phyloP scores from a whole-genome alignment of 2,797 vertebrate species.

The Helicolenus hilgendorfi region DNA sequence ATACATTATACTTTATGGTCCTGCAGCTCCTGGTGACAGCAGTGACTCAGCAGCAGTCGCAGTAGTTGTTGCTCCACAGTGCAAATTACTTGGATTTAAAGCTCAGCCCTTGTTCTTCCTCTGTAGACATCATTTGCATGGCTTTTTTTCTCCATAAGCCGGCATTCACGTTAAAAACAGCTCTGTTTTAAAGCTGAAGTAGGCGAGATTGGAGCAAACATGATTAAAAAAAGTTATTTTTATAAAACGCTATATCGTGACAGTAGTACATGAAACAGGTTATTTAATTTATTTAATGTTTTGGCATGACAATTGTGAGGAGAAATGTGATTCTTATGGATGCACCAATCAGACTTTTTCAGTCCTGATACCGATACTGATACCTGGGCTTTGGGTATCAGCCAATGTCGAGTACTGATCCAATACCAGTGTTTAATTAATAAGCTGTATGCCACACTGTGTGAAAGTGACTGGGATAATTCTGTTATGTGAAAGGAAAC shows the following conservation, averaged over 20 bases:
- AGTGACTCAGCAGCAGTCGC: background rate
- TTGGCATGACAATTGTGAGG: background rate
- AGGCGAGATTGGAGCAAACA: too few species aligned
- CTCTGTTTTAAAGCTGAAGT: background rate
- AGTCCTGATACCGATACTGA: too few species aligned
- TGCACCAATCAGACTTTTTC: too few species aligned
- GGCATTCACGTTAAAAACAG: background rate
- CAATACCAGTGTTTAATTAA: too few species aligned
- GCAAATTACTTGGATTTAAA: background rate
- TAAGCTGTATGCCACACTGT: too few species aligned
- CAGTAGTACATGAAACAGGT: too few species aligned
- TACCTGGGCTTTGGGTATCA: too few species aligned
- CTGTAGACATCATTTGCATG: background rate
- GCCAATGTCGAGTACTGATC: too few species aligned
- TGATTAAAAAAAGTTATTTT: too few species aligned
- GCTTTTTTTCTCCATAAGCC: background rate
- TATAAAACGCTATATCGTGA: rapidly evolving
- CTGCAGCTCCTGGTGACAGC: background rate
- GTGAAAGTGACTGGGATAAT: too few species aligned
- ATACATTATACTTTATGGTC: background rate
- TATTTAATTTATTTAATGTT: background rate
- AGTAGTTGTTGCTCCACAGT: background rate
- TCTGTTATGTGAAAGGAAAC: too few species aligned
- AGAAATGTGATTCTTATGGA: background rate
- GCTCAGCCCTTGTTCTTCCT: background rate